These are phyloP conservation scores for Amblyornis subalaris DNA, from an alignment of 2,113 vertebrate genomes.

Conservation along the genomic window DNA sequence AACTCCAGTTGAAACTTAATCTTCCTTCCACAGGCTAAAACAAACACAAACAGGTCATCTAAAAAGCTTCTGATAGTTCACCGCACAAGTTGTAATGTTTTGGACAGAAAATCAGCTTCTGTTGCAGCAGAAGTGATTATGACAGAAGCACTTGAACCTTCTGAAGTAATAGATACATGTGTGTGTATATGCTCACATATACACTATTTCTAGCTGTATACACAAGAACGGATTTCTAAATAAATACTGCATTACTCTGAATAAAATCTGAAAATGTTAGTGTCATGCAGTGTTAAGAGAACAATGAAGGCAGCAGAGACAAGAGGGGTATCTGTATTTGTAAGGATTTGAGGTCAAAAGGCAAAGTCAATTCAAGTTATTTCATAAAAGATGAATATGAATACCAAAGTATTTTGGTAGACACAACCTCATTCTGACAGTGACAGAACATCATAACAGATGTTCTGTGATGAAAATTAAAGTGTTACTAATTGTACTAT, in stretches of 20 bases:
- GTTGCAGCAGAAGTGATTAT: neutral
- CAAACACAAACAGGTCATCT: neutral
- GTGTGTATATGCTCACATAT: fast-evolving
- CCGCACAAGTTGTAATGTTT: neutral
- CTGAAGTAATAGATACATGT: neutral
- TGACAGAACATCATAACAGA: neutral
- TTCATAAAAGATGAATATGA: neutral
- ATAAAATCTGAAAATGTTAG: neutral
- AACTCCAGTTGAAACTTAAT: neutral
- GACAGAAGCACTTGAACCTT: neutral
- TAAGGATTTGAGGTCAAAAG: neutral
- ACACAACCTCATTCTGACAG: neutral
- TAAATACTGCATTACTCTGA: neutral
- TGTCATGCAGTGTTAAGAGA: neutral
- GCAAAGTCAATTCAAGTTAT: neutral
- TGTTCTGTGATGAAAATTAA: too few relatives aligned
- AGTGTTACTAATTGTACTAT: neutral
- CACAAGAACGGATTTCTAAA: neutral
- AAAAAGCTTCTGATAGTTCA: neutral
- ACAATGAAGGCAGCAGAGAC: neutral
- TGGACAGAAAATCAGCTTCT: neutral
- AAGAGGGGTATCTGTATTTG: neutral
- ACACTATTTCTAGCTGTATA: neutral
- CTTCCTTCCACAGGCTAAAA: neutral
- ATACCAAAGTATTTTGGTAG: neutral